Evolutionary conservation across 2,888 invertebrate genomes (phyloP), one percentile per base, ranked within the genome.

Genomic region (Rutpela maculata): DNA sequence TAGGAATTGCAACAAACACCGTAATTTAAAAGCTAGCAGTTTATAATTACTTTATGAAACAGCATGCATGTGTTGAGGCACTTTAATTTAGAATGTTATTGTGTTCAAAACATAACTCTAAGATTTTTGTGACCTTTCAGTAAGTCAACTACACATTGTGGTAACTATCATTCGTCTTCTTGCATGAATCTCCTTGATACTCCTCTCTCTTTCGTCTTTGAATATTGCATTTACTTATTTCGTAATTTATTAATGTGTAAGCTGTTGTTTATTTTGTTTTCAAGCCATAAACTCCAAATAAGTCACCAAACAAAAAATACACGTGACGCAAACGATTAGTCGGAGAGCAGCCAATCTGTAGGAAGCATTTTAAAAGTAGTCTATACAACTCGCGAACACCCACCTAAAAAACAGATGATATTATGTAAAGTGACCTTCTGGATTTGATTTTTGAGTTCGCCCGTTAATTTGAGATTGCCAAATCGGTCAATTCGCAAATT

Each of bases 141-240:
- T 81, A 70, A 86, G 85, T 84, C 85, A 83, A 84, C 82, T 83
- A 74, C 81, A 84, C 82, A 84, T 84, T 84, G 84, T 85, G 74
- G 81, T 83, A 82, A 82, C 81, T 77, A 85, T 83, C 86, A 85
- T 88, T 84, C 85, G 85, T 87, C 88, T 87, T 87, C 87, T 88
- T 87, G 86, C 87, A 86, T 87, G 86, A 84, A 86, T 87, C 88
- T 87, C 87, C 86, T 87, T 87, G 87, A 83, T 84, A 82, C 81
- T 85, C 87, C 87, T 87, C 87, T 88, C 88, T 87, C 87, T 87
- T 87, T 87, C 84, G 85, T 80, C 87, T 87, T 87, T 86, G 87
- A 87, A 85, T 85, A 84, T 85, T 85, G 84, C 84, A 82, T 84
- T 86, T 85, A 83, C 83, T 82, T 80, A 84, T 88, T 87, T 87